Base-by-base conservation (phyloP, 2,113 vertebrate genomes). In the Verasper variegatus region DNA sequence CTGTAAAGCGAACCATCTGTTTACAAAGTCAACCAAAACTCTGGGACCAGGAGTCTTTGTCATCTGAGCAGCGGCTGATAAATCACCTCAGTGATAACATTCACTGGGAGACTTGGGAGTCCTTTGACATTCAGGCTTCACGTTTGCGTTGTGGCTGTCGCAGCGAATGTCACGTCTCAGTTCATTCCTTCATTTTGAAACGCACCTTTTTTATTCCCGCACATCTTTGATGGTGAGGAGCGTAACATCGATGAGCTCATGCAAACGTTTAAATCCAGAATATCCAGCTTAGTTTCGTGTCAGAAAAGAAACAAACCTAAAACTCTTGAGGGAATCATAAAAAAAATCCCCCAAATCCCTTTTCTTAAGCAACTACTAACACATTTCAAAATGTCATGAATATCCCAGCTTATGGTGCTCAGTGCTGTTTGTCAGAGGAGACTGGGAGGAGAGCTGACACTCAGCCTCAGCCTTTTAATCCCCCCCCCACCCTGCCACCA, bases 11-110 rank as follows among this genome's bases (percentile, higher is more conserved):
- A 45, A 74, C 92, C 92, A 93, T 93, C 91, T 94, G 92, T 91
- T 93, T 90, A 85, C 89, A 92, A 91, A 92, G 92, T 92, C 92
- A 83, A 89, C 67, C 73, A 72, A 90, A 88, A 86, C 74, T 86
- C 76, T 73, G 45, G 21, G 31, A 85, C 74, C 60, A 77, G 54
- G 81, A 77, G 71, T 79, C 77, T 78, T 85, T 80, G 76, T 81
- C 72, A 69, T 85, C 84, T 85, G 57, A 76, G 75, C 23, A 8
- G 20, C 7, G 40, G 58, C 64, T 85, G 76, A 89, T 65, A 71
- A 85, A 80, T 70, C 61, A 31, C 69, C 24, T 27, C 54, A 13
- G 40, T n/a, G 51, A 70, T 83, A 60, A 68, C 76, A 66, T 79
- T 76, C 69, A 71, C 74, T 52, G 42, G 31, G 76, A 85, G 74